Conservation (phyloP, 2,797 vertebrate species). For the Hephaestus fuliginosus region DNA sequence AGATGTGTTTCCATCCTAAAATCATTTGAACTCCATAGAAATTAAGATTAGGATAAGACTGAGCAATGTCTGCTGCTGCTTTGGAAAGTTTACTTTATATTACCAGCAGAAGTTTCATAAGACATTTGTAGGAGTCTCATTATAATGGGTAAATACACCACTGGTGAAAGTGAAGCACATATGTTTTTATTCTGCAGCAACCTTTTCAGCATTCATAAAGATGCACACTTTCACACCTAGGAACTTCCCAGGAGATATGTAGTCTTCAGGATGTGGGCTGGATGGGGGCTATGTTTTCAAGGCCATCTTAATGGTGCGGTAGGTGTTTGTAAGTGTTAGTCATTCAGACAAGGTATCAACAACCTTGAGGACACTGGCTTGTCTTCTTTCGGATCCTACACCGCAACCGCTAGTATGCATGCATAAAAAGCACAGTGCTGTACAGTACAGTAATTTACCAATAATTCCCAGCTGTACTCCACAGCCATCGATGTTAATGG, state of each 20-base stretch:
- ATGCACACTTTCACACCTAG: constrained; percentile 7
- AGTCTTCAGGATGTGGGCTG: neutral
- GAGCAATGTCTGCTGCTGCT: neutral
- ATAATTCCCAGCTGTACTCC: neutral
- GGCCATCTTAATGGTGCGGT: constrained; percentile 5
- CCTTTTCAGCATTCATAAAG: constrained; percentile 17
- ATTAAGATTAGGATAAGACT: neutral
- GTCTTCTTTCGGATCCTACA: neutral
- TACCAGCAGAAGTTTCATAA: neutral
- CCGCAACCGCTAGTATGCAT: neutral
- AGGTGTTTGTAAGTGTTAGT: constrained; percentile 8
- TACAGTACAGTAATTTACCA: neutral
- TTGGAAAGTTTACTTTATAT: neutral
- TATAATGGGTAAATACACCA: constrained; percentile 3
- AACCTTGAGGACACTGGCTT: constrained; percentile 6
- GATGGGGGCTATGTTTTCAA: constrained; percentile 25
- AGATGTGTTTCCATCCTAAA: neutral
- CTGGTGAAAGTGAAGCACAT: neutral
- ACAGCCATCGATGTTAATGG: neutral
- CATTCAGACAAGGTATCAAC: neutral
- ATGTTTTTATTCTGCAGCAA: neutral
- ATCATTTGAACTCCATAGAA: neutral
- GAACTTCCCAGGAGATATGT: neutral
- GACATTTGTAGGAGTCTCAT: neutral
- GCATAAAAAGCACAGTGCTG: neutral